A percentile compares a stretch with the other conserved stretches of the same genome.
These are phyloP conservation scores for Edolisoma coerulescens DNA, from an alignment of 2,113 vertebrate genomes.

Conservation along the genomic window DNA sequence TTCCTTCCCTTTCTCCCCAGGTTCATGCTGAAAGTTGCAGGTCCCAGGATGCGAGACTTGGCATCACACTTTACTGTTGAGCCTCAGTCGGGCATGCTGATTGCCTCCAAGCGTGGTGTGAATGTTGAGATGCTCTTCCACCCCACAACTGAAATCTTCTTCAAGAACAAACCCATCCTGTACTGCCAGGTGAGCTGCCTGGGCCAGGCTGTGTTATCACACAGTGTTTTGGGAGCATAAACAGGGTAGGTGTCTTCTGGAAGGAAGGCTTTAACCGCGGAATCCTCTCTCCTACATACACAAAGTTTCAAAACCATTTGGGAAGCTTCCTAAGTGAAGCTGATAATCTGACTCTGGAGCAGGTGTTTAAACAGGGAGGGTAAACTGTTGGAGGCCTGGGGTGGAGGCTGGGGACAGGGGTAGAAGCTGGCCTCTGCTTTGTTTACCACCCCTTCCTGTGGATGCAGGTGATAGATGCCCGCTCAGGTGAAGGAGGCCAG, in stretches of 20 bases:
- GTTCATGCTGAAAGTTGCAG: slow-evolving; percentile 70
- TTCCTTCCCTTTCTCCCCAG: slow-evolving; percentile 59
- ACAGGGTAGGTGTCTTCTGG: neutral
- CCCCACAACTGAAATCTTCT: slow-evolving; percentile 72
- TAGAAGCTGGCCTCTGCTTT: neutral
- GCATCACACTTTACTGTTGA: slow-evolving; percentile 74
- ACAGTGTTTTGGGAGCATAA: rapidly evolving
- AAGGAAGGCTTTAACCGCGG: neutral
- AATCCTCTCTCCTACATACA: neutral
- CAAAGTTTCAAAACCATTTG: neutral
- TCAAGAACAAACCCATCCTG: slow-evolving; percentile 78
- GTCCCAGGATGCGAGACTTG: slow-evolving; percentile 30
- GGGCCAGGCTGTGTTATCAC: neutral
- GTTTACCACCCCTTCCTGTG: neutral
- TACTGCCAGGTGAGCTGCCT: slow-evolving; percentile 78
- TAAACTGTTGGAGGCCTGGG: neutral
- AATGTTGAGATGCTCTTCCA: slow-evolving; percentile 76
- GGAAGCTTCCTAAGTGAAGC: neutral
- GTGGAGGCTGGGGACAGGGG: no score
- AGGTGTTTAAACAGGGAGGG: neutral
- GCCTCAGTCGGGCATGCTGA: slow-evolving; percentile 76
- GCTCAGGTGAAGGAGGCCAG: slow-evolving; percentile 61
- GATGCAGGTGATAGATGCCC: slow-evolving; percentile 84
- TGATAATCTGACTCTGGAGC: neutral
- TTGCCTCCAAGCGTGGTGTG: slow-evolving; percentile 57